Evolutionary conservation across 37 sponge, comb jelly and placozoan species (phyloP).

Genomic region (Geodia barretti): DNA sequence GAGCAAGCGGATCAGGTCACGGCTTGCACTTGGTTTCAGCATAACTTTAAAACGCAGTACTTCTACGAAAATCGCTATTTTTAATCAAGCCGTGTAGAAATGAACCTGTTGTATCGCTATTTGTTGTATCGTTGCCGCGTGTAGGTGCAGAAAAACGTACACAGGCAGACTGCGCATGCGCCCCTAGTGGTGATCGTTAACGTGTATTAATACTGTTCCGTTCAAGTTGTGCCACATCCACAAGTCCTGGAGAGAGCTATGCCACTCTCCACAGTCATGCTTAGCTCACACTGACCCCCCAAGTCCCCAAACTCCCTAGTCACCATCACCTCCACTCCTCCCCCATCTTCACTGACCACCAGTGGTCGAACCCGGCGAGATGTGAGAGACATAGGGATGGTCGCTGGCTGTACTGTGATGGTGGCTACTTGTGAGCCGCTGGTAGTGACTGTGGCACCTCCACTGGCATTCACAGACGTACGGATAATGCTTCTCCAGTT

Average conservation of each 20-base stretch:
- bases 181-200: not conserved
- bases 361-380: conserved; percentile 51
- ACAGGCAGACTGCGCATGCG: too few relatives aligned
- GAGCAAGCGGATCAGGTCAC: too few relatives aligned
- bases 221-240: conserved; percentile 12
- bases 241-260: too few relatives aligned
- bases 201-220: not conserved
- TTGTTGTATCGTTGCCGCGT: too few relatives aligned
- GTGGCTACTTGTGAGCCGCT: conserved; percentile 43
- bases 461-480: conserved; percentile 60
- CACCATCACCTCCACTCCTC: conserved; percentile 53
- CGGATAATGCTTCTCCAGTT: too few relatives aligned
- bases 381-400: conserved; percentile 79
- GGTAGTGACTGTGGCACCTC: conserved; percentile 60
- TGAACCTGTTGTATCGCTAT: too few relatives aligned
- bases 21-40: too few relatives aligned
- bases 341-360: conserved; percentile 30
- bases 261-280: conserved; percentile 18
- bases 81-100: too few relatives aligned
- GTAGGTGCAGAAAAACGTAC: too few relatives aligned
- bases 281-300: conserved; percentile 72
- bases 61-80: too few relatives aligned
- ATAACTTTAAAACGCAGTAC: too few relatives aligned
- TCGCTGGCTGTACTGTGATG: conserved; percentile 85
- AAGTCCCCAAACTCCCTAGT: conserved; percentile 82